A percentile compares a stretch with the other conserved stretches of the same genome.
Evolutionary conservation across 1,140 invertebrate genomes (phyloP).

Genomic region (Maconellicoccus hirsutus): DNA sequence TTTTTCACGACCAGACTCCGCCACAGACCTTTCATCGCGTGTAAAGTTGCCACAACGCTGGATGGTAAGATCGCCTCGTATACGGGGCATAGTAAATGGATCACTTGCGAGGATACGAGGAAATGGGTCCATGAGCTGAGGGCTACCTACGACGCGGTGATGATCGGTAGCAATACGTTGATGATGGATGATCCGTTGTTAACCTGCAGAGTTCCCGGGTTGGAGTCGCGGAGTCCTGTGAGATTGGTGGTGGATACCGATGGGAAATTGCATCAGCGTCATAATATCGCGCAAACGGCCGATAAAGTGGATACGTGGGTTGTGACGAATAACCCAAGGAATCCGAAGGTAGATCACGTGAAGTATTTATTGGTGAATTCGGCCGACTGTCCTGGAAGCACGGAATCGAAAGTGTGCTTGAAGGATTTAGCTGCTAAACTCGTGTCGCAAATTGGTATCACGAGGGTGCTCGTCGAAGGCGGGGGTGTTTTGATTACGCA

Average conservation of each 20-base stretch:
- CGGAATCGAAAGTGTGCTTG: not conserved
- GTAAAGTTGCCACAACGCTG: not conserved
- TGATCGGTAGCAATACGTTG: conserved; percentile 8
- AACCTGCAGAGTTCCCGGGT: not conserved
- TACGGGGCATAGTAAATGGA: conserved; percentile 7
- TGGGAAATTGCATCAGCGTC: not conserved
- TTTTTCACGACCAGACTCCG: not conserved
- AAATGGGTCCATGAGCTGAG: not conserved
- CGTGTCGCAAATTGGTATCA: not conserved
- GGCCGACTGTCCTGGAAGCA: not conserved
- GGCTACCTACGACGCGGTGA: not conserved
- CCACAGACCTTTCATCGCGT: not conserved
- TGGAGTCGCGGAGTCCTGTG: not conserved
- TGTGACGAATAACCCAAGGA: not conserved
- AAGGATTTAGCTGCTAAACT: not conserved
- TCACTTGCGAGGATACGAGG: not conserved
- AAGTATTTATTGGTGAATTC: not conserved
- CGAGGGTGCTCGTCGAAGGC: not conserved
- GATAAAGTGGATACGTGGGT: not conserved
- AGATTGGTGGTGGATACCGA: not conserved
- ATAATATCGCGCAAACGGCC: not conserved
- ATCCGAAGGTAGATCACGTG: not conserved
- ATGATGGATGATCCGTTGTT: not conserved
- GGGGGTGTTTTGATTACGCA: not conserved
- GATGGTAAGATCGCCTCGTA: conserved; percentile 10